Evolutionary conservation across 2,113 vertebrate genomes (phyloP).

Genomic region (Pollimyrus isidori): DNA sequence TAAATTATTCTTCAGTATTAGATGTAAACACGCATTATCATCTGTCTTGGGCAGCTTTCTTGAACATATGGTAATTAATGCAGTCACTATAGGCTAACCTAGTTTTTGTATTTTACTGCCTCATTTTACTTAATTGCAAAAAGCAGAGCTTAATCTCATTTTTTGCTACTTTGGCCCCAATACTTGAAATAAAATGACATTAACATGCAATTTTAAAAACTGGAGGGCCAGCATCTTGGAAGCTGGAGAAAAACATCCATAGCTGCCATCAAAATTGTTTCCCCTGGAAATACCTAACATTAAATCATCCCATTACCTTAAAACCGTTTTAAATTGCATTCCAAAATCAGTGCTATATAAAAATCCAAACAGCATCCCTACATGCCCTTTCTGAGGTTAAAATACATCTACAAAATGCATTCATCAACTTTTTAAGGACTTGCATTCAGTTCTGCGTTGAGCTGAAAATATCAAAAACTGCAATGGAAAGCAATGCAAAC

Average conservation of each 20-base stretch:
- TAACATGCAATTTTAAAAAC: slow-evolving; percentile 10
- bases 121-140: neutral
- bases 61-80: slow-evolving; percentile 8
- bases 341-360: neutral
- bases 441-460: neutral
- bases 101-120: neutral
- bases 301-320: neutral
- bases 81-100: neutral
- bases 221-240: neutral
- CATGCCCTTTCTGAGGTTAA: neutral
- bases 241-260: neutral
- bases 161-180: neutral
- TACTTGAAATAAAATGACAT: slow-evolving; percentile 9
- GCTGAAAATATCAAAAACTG: neutral
- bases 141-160: neutral
- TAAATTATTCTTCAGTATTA: neutral
- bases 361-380: neutral
- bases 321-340: neutral
- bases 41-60: neutral
- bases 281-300: neutral
- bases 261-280: neutral
- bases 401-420: neutral
- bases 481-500: neutral
- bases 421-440: neutral
- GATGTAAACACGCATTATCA: neutral